Base-by-base conservation (phyloP, 2,113 vertebrate species). In the Cairina moschata region DNA sequence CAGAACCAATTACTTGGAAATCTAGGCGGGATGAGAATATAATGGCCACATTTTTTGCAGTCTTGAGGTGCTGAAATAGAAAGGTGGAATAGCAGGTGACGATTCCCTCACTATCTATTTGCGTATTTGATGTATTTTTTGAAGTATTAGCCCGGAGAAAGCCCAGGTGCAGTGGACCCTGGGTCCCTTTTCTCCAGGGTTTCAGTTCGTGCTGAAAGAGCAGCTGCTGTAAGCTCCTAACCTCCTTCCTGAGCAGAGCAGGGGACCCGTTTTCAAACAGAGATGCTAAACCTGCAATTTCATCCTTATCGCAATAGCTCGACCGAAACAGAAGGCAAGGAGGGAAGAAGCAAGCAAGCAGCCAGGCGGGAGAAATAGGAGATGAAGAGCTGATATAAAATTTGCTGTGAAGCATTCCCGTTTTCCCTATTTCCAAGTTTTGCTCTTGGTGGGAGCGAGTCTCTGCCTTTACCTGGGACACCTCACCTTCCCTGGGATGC, bases 331-430 rank as follows among this genome's bases (percentile, higher is more conserved):
- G 32, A 32, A 54, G 4, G 17, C 14, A 42, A 32, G 25, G 58
- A 10, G 3, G 3, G n/a, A 48, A 20, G n/a, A 55, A 16, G 6
- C 13, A 52, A 29, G 9, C 2, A 5, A 17, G 40, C 44, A 83
- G 38, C 32, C 55, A 50, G 11, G 32, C 16, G 65, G 13, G 21
- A 72, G 31, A 83, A 54, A 10, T 15, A 46, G 58, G 28, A 83
- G 11, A 23, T 29, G 21, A 75, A 55, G 14, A 66, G 17, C 26
- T 66, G 52, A 36, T 32, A 16, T 11, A 52, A 54, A 73, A 28
- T 18, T 38, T 5, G 18, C 22, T 20, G 23, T 8, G 54, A 48
- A 25, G 44, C 12, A 20, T 0, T 4, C 28, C 36, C 1, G 0
- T 13, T 11, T 29, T 50, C 28, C 42, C 34, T 14, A 6, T 29